Conservation (phyloP, 2,113 vertebrate species). For the Pungitius pungitius region DNA sequence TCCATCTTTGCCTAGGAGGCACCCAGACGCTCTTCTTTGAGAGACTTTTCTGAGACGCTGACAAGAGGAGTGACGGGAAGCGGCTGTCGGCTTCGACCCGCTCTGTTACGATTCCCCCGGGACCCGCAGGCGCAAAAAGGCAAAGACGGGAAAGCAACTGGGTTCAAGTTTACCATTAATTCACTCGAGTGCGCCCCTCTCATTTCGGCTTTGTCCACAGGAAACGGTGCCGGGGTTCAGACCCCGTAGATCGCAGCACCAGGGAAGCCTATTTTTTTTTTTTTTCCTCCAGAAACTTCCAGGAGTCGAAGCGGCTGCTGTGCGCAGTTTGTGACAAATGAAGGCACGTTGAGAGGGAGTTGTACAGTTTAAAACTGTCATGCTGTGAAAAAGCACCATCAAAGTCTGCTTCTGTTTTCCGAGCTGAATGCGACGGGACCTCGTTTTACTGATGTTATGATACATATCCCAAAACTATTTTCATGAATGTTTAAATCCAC, state of each 20-base stretch:
- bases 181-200: constrained; percentile 23
- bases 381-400: not conserved
- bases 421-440: not conserved
- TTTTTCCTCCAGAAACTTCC: constrained; percentile 32
- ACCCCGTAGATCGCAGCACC: constrained; percentile 48
- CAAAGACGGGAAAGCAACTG: constrained; percentile 14
- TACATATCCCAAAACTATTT: not conserved
- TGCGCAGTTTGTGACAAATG: not conserved
- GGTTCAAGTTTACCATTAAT: constrained; percentile 60
- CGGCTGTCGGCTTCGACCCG: not conserved
- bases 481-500: not conserved
- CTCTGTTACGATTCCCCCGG: not conserved
- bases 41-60: constrained; percentile 4
- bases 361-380: not conserved
- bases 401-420: not conserved
- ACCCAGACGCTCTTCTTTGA: not conserved
- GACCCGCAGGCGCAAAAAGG: not conserved
- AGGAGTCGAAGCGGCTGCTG: not conserved
- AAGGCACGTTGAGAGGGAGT: not conserved
- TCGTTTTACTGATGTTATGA: not conserved
- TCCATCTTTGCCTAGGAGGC: not conserved
- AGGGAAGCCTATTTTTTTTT: too few relatives aligned
- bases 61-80: constrained; percentile 23
- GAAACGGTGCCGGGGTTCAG: constrained; percentile 30
- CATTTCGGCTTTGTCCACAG: not conserved